Percentiles rank a stretch among this genome's conserved stretches.
Evolutionary conservation across 2,113 vertebrate species (phyloP).

Genomic region (Typhlomys cinereus): DNA sequence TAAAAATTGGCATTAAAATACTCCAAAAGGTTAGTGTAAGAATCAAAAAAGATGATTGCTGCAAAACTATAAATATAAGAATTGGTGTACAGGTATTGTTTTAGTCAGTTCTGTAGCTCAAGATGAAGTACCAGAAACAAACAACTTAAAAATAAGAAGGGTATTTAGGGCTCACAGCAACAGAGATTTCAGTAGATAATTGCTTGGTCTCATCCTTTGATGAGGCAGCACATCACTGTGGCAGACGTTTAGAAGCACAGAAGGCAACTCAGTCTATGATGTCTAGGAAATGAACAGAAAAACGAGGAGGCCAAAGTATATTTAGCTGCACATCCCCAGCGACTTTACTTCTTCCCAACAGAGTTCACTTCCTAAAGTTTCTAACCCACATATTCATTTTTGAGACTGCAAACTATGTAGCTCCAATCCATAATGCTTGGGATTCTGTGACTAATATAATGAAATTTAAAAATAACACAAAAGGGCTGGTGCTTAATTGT

Average conservation of each 20-base stretch:
- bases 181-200: neutral
- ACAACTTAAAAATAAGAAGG: neutral
- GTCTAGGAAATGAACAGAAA: neutral
- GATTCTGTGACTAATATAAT: neutral
- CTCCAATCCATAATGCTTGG: neutral
- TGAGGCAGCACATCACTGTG: neutral
- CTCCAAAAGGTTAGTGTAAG: neutral
- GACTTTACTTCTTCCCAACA: neutral
- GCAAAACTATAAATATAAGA: neutral
- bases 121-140: neutral
- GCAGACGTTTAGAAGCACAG: no score
- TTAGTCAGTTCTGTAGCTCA: no score
- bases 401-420: neutral
- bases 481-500: no score
- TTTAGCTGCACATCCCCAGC: neutral
- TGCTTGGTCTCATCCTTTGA: neutral
- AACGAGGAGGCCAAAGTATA: neutral
- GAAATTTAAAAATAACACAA: neutral
- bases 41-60: constrained; percentile 21
- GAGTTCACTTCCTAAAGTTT: neutral
- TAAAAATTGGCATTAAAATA: neutral
- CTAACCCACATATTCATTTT: neutral
- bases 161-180: neutral
- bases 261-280: neutral
- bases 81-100: neutral